Conservation (phyloP, 2,113 vertebrate genomes). For the Perognathus longimembris region DNA sequence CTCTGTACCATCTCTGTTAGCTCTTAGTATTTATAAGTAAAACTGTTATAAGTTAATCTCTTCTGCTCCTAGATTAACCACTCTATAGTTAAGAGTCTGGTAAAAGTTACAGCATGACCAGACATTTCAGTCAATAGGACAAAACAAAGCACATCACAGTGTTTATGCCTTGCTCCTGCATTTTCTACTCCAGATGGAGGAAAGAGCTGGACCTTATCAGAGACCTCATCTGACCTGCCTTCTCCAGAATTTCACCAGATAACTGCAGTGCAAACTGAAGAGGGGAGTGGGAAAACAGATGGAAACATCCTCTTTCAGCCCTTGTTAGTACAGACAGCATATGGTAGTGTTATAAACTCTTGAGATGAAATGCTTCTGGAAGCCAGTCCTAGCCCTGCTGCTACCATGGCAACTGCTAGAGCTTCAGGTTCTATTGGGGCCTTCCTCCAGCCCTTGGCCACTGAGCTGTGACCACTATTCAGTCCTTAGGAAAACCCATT, state of each 20-base stretch:
- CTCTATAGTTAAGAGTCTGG: background rate
- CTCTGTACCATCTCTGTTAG: background rate
- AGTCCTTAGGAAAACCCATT: background rate
- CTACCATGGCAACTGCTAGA: conserved; percentile 83
- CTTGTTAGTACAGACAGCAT: conserved; percentile 58
- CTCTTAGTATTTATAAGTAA: conserved; percentile 35
- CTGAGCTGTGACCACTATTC: conserved; percentile 57
- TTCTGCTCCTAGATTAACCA: conserved; percentile 31
- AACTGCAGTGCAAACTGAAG: conserved; percentile 36
- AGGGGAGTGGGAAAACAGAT: conserved; percentile 29
- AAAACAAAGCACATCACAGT: background rate
- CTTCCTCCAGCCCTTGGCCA: conserved; percentile 60
- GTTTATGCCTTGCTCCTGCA: background rate
- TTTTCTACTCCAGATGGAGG: background rate
- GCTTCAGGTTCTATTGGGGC: conserved; percentile 77
- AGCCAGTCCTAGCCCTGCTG: conserved; percentile 59
- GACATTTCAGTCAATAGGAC: background rate
- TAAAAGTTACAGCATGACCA: background rate
- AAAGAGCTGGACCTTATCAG: background rate
- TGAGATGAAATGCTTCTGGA: conserved; percentile 71
- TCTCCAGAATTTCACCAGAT: conserved; percentile 15
- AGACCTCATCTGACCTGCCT: background rate
- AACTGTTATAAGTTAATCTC: background rate
- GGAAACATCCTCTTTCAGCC: background rate
- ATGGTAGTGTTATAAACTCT: conserved; percentile 54